A percentile compares a stretch with the other conserved stretches of the same genome.
Evolutionary conservation across 2,797 vertebrate genomes (phyloP).

Genomic region (Acomys russatus): DNA sequence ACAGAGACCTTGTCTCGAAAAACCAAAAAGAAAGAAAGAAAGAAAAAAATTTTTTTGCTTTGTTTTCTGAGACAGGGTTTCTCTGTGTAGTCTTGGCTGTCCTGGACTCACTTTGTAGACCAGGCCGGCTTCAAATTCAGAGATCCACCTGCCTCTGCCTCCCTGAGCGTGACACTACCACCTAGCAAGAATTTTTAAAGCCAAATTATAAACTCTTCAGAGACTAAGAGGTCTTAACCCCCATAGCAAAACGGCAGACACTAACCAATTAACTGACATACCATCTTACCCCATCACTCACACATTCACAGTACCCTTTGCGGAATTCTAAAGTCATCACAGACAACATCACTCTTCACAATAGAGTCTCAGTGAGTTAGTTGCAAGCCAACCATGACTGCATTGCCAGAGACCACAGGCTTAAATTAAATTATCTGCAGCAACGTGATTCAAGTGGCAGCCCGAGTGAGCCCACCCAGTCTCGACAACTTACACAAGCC

Average conservation of each 20-base stretch:
- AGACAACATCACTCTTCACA: background rate
- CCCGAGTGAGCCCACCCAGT: background rate
- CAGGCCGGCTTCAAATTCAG: background rate
- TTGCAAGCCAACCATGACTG: background rate
- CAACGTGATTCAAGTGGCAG: background rate
- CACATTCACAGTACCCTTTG: background rate
- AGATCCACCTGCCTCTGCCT: background rate
- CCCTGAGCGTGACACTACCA: background rate
- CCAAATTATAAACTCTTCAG: constrained; percentile 2
- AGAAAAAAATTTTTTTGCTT: no score
- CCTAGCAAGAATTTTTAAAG: background rate
- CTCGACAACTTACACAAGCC: background rate
- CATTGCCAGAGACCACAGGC: background rate
- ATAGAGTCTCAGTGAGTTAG: background rate
- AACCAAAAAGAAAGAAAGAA: no score
- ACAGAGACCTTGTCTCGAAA: no score
- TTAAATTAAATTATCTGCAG: background rate
- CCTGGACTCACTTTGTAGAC: background rate
- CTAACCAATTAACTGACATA: background rate
- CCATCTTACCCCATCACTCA: background rate
- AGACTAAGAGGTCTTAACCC: background rate
- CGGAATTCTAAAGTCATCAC: background rate
- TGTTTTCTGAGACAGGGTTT: background rate
- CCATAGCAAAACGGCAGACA: background rate
- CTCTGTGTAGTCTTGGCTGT: background rate